Base-by-base conservation (phyloP, 2,888 invertebrate species). In the Pheosia gnoma region DNA sequence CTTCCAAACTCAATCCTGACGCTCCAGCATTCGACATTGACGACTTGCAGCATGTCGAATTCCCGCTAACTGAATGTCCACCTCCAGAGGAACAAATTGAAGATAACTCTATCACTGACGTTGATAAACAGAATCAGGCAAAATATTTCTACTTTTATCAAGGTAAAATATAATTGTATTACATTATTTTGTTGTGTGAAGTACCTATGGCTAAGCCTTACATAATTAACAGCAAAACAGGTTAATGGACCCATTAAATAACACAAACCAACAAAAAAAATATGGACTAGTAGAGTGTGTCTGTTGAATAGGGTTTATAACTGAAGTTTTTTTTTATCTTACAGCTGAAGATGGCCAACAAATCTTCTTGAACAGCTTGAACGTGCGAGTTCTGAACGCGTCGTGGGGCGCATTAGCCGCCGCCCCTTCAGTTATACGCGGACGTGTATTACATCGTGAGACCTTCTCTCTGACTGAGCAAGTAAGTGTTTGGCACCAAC, bases 321-420 rank as follows among this genome's bases (percentile, higher is more conserved):
- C 37, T 57, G 4, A 11, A 41, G 8, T 41, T n/a, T 47, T 47
- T n/a, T 70, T 47, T 38, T n/a, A 25, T 45, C 53, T 80, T 80
- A 7, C 75, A 97, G 98, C 98, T 71, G 95, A 95, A 54, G 98
- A 98, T 87, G 99, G 99, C 0, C 98, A 98, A 86, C 97, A 98
- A 85, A 95, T 99, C 60, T 99, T 97, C 87, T 92, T 99, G 66
- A 97, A 98, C 88, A 96, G 97, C 11, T 89, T 99, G 77, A 99
- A 99, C 86, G 96, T 97, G 8, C 96, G 97, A 65, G 97, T 99
- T 95, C 87, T 99, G 76, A 97, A 97, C 80, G 95, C 96, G 62
- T 96, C 97, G 62, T 98, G 98, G 93, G 98, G 98, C 7, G 95
- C 95, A 7, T 90, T 99, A 63, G 96, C 97, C 62, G 94, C 95